phyloP scores from a whole-genome alignment of 2,113 vertebrate species.

The Halcyon malimbica region DNA sequence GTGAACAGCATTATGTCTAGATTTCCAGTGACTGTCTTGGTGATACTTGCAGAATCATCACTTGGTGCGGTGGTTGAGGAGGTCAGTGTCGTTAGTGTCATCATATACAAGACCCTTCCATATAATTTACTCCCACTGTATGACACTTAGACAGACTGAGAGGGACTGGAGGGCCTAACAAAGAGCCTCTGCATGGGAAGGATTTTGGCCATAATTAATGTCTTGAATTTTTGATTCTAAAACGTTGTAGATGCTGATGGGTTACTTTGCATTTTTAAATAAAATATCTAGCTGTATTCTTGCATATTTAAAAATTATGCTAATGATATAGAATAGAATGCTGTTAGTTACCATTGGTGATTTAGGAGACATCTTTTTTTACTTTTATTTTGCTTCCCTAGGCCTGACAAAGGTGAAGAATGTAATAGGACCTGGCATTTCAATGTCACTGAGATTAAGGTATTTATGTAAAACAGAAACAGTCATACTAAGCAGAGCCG shows the following conservation, averaged over 20 bases:
- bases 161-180: neutral
- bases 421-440: slow-evolving; percentile 80
- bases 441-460: slow-evolving; percentile 75
- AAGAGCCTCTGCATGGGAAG: neutral
- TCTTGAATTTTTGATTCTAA: neutral
- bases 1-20: neutral
- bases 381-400: slow-evolving; percentile 43
- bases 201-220: neutral
- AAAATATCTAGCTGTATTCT: neutral
- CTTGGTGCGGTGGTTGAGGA: neutral
- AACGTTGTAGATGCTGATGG: neutral
- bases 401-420: slow-evolving; percentile 72
- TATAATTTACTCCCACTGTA: neutral
- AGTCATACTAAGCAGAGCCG: neutral
- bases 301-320: neutral
- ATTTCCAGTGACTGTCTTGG: neutral
- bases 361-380: neutral
- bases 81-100: neutral
- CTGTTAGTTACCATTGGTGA: neutral
- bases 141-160: neutral
- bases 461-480: slow-evolving; percentile 28
- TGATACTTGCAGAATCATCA: neutral
- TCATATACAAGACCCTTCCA: neutral
- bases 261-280: neutral
- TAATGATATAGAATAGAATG: neutral